phyloP scores from a whole-genome alignment of 1,140 invertebrate species.

The Heterodera schachtii region DNA sequence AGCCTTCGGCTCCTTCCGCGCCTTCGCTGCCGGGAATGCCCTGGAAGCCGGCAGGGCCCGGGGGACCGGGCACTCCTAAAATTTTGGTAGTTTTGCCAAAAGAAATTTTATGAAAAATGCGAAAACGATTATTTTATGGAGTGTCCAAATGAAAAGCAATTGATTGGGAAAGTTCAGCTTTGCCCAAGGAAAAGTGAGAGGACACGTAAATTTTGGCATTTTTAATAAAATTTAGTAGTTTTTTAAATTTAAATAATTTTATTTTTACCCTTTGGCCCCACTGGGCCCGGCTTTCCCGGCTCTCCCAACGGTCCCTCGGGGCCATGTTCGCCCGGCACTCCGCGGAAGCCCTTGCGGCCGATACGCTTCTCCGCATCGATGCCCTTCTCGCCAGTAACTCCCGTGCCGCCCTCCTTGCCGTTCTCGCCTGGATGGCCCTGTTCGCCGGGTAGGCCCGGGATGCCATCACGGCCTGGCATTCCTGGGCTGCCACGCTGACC shows the following conservation, averaged over 20 bases:
- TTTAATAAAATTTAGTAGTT: too few species aligned
- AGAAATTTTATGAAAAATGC: too few species aligned
- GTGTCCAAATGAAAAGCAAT: too few species aligned
- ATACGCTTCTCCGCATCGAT: conserved; percentile 55
- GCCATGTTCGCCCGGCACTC: conserved; percentile 42
- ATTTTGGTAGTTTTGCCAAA: too few species aligned
- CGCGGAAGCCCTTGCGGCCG: conserved; percentile 45
- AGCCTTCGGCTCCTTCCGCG: conserved; percentile 39
- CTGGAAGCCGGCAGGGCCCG: conserved; percentile 41
- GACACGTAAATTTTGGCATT: too few species aligned
- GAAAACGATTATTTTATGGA: too few species aligned
- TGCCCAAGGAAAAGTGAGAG: too few species aligned
- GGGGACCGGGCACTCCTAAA: conserved; percentile 30
- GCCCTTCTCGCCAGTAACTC: conserved; percentile 42
- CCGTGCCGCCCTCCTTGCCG: conserved; percentile 45
- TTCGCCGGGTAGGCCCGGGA: conserved; percentile 19
- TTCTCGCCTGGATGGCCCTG: conserved; percentile 34
- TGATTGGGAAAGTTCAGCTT: too few species aligned
- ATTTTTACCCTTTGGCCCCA: conserved; percentile 37
- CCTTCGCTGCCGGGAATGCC: conserved; percentile 48
- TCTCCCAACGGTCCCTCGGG: conserved; percentile 39
- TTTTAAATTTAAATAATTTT: not conserved
- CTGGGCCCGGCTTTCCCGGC: conserved; percentile 45
- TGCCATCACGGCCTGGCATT: conserved; percentile 21
- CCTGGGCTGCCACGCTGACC: conserved; percentile 14